Conservation (phyloP, 1,140 invertebrate species). For the Yoshiicerus persimilis region DNA sequence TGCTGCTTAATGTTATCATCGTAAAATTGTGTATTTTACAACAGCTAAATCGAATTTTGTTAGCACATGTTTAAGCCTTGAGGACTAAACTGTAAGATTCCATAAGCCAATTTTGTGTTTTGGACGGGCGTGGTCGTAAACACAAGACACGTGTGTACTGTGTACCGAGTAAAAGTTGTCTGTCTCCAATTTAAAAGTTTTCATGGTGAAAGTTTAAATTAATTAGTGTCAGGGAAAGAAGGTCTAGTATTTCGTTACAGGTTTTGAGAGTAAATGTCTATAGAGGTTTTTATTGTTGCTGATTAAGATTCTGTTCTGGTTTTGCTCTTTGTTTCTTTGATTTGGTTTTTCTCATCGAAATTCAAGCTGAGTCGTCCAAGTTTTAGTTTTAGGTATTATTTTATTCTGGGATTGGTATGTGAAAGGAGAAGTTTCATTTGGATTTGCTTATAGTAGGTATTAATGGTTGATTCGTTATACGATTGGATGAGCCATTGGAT, state of each 20-base stretch:
- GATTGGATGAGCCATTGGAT: neutral
- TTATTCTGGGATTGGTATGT: neutral
- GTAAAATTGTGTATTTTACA: no score
- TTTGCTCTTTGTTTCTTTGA: neutral
- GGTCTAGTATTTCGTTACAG: neutral
- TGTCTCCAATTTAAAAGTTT: constrained; percentile 4
- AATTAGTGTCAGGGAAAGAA: neutral
- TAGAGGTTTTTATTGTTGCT: neutral
- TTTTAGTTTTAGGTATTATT: neutral
- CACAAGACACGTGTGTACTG: neutral
- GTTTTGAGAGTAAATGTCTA: neutral
- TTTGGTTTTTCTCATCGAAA: neutral
- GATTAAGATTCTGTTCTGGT: neutral
- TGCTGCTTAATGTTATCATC: no score
- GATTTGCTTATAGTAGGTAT: neutral
- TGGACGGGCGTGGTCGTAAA: neutral
- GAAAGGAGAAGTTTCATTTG: neutral
- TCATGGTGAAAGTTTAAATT: neutral
- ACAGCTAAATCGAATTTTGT: no score
- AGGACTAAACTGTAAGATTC: neutral
- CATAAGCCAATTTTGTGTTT: neutral
- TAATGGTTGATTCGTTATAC: neutral
- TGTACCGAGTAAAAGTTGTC: neutral
- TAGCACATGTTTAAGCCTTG: no score
- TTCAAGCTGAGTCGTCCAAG: neutral